phyloP scores from a whole-genome alignment of 2,888 invertebrate genomes.

The Yponomeuta plumbellus region DNA sequence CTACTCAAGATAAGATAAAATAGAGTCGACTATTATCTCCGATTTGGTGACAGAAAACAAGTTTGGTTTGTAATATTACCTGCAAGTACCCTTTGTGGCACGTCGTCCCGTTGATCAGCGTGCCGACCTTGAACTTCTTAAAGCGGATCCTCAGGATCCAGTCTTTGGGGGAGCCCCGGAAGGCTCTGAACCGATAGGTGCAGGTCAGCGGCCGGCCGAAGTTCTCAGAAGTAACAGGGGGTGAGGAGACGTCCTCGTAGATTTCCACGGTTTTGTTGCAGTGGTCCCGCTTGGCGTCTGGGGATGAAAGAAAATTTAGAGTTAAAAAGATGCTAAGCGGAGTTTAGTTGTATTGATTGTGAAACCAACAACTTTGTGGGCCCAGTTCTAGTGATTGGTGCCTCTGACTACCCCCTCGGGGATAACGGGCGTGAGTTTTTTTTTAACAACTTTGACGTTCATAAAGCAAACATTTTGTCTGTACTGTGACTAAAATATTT shows the following conservation, averaged over 20 bases:
- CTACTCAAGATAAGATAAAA: too few relatives aligned
- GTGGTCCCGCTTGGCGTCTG: slow-evolving; percentile 86
- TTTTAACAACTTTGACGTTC: too few relatives aligned
- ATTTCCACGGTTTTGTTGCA: slow-evolving; percentile 97
- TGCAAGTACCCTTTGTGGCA: slow-evolving; percentile 93
- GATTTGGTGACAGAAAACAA: too few relatives aligned
- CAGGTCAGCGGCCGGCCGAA: slow-evolving; percentile 91
- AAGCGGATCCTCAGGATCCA: slow-evolving; percentile 93
- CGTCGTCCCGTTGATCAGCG: slow-evolving; percentile 89
- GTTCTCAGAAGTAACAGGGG: slow-evolving; percentile 88
- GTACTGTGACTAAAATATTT: too few relatives aligned
- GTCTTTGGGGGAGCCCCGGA: slow-evolving; percentile 91
- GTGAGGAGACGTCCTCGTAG: slow-evolving; percentile 93
- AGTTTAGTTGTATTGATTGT: too few relatives aligned
- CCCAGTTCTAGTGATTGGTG: too few relatives aligned
- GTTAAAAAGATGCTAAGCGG: not conserved
- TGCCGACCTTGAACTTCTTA: slow-evolving; percentile 95
- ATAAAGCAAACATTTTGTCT: too few relatives aligned
- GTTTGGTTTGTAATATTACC: slow-evolving; percentile 61
- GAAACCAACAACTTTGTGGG: too few relatives aligned
- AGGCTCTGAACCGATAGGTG: slow-evolving; percentile 92
- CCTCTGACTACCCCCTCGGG: too few relatives aligned
- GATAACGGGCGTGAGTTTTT: too few relatives aligned
- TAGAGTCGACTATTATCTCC: too few relatives aligned
- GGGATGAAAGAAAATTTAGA: slow-evolving; percentile 26